These are phyloP conservation scores for Cassiopea xamachana DNA, from an alignment of 30 jellyfish, hydroid and myxozoan genomes.

Conservation along the genomic window DNA sequence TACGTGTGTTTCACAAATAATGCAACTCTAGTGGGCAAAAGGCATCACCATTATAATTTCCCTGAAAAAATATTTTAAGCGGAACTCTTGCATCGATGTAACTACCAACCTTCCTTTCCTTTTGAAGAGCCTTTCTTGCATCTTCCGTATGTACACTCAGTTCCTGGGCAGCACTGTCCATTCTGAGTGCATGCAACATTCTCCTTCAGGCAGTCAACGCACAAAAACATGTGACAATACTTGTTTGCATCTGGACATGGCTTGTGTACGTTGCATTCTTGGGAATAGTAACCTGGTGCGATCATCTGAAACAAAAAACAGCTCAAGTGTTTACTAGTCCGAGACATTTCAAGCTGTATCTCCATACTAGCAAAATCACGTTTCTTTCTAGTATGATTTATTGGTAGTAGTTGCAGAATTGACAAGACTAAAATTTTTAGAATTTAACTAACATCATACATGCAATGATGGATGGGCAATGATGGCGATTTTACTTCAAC, in stretches of 20 bases:
- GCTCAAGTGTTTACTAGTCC: background rate
- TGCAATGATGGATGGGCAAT: no score
- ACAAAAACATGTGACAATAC: slow-evolving; percentile 93
- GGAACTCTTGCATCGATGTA: no score
- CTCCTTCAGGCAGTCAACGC: slow-evolving; percentile 96
- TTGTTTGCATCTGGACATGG: slow-evolving; percentile 98
- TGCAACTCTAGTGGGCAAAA: no score
- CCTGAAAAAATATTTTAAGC: no score
- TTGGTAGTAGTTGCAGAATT: no score
- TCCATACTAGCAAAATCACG: no score
- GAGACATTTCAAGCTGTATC: background rate
- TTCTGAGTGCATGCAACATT: slow-evolving; percentile 97
- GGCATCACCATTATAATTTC: no score
- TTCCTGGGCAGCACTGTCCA: slow-evolving; percentile 97
- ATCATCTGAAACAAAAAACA: slow-evolving; percentile 55
- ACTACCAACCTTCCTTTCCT: slow-evolving; percentile 87
- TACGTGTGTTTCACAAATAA: no score
- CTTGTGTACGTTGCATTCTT: slow-evolving; percentile 97
- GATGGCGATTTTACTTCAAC: no score
- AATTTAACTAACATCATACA: no score
- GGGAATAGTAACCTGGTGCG: slow-evolving; percentile 97
- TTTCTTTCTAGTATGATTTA: no score
- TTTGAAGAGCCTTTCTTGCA: slow-evolving; percentile 95
- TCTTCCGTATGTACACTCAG: slow-evolving; percentile 95
- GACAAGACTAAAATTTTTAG: no score